phyloP scores from a whole-genome alignment of 2,113 vertebrate genomes.

The Poecilia latipinna region DNA sequence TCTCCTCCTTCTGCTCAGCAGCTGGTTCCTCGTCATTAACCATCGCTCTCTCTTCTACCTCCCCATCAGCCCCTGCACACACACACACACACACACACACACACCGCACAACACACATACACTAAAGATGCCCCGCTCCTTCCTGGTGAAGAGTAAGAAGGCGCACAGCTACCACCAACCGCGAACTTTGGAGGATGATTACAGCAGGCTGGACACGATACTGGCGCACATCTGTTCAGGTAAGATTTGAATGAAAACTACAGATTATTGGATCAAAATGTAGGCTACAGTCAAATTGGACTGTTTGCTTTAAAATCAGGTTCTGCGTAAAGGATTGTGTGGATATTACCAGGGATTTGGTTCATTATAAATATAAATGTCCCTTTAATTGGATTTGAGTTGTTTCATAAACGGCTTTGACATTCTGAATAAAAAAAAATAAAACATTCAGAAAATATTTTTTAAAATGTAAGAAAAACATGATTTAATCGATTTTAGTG shows the following conservation, averaged over 20 bases:
- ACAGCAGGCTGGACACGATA: slow-evolving; percentile 79
- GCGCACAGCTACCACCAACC: slow-evolving; percentile 98
- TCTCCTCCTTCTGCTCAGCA: neutral
- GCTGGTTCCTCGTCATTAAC: slow-evolving; percentile 31
- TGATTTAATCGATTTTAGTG: too few species aligned
- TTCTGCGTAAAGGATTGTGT: neutral
- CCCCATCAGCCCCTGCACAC: too few species aligned
- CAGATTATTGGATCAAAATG: neutral
- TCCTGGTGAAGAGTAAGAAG: slow-evolving; percentile 97
- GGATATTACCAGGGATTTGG: neutral
- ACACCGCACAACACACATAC: too few species aligned
- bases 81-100: too few species aligned
- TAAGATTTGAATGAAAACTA: slow-evolving; percentile 54
- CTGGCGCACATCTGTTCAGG: slow-evolving; percentile 88
- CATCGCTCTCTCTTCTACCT: neutral
- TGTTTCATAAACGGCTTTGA: too few species aligned
- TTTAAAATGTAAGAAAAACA: too few species aligned
- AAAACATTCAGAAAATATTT: too few species aligned
- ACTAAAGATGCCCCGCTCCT: slow-evolving; percentile 91
- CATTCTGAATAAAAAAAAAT: too few species aligned
- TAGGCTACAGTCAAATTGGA: neutral
- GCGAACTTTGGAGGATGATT: slow-evolving; percentile 85
- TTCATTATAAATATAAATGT: neutral
- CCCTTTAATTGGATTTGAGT: too few species aligned
- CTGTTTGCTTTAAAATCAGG: neutral